A percentile compares a stretch with the other conserved stretches of the same genome.
Evolutionary conservation across 2,888 invertebrate genomes (phyloP).

Genomic region (Eupithecia vulgata): DNA sequence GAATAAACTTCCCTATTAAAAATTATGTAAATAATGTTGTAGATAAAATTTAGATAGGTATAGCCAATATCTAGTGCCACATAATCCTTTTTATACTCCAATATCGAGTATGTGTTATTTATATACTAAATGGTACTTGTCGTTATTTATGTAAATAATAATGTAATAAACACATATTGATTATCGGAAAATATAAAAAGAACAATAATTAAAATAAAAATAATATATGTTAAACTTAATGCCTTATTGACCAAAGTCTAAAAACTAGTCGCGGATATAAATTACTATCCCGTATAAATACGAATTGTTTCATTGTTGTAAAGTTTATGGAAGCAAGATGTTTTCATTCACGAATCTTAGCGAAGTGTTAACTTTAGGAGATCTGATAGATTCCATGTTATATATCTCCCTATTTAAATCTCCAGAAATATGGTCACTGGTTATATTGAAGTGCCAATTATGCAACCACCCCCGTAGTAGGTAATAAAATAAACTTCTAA

Average conservation of each 20-base stretch:
- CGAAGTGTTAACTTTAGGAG: slow-evolving; percentile 68
- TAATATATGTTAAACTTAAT: slow-evolving; percentile 83
- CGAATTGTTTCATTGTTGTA: slow-evolving; percentile 81
- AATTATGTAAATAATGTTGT: slow-evolving; percentile 71
- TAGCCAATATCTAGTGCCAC: slow-evolving; percentile 71
- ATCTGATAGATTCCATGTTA: slow-evolving; percentile 41
- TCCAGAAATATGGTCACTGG: not conserved
- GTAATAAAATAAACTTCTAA: not conserved
- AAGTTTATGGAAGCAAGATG: slow-evolving; percentile 73
- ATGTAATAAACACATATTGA: slow-evolving; percentile 71
- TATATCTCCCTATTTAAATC: slow-evolving; percentile 12
- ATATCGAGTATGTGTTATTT: slow-evolving; percentile 42
- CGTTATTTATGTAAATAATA: slow-evolving; percentile 76
- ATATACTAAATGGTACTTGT: slow-evolving; percentile 39
- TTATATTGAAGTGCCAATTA: slow-evolving; percentile 2
- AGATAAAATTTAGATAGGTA: slow-evolving; percentile 65
- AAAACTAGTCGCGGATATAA: slow-evolving; percentile 80
- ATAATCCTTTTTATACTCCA: slow-evolving; percentile 70
- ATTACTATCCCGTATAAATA: slow-evolving; percentile 71
- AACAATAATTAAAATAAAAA: slow-evolving; percentile 81
- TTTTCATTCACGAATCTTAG: slow-evolving; percentile 75
- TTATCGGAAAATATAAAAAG: slow-evolving; percentile 79
- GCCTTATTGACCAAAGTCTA: slow-evolving; percentile 85
- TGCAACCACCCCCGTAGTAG: not conserved
- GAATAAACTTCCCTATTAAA: slow-evolving; percentile 57